Percentiles rank a stretch among this genome's conserved stretches.
Conservation (phyloP, 2,113 vertebrate species). For the Coregonus clupeaformis region DNA sequence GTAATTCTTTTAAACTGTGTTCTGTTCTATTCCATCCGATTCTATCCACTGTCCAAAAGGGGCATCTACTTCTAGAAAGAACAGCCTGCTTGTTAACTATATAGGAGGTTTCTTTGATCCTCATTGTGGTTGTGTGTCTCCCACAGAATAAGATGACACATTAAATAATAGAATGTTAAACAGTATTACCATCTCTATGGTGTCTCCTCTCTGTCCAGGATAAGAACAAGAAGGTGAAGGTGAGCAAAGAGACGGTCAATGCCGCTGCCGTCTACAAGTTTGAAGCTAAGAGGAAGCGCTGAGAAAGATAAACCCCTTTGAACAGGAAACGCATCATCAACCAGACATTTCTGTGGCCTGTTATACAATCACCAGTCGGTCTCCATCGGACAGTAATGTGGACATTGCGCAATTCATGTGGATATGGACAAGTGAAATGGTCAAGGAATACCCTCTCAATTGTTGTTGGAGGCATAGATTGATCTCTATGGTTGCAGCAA, state of each 20-base stretch:
- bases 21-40: no score
- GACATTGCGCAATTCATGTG: background rate
- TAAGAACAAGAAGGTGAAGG: conserved; percentile 87
- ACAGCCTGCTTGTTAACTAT: no score
- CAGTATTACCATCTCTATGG: no score
- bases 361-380: background rate
- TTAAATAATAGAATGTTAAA: no score
- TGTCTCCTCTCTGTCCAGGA: conserved; percentile 75
- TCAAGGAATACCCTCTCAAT: background rate
- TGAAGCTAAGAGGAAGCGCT: conserved; percentile 86
- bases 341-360: background rate
- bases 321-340: background rate
- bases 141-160: no score
- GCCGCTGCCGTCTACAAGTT: conserved; percentile 91
- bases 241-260: conserved; percentile 83
- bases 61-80: no score
- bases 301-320: conserved; percentile 30
- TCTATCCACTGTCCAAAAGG: no score
- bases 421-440: background rate
- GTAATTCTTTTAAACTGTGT: no score
- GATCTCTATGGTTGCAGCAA: background rate
- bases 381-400: background rate
- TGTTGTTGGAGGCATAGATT: background rate
- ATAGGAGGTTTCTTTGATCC: no score
- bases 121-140: no score